A percentile compares a stretch with the other conserved stretches of the same genome.
These are phyloP conservation scores for Psilanteris sp. DNA, from an alignment of 1,140 invertebrate species.

Conservation along the genomic window DNA sequence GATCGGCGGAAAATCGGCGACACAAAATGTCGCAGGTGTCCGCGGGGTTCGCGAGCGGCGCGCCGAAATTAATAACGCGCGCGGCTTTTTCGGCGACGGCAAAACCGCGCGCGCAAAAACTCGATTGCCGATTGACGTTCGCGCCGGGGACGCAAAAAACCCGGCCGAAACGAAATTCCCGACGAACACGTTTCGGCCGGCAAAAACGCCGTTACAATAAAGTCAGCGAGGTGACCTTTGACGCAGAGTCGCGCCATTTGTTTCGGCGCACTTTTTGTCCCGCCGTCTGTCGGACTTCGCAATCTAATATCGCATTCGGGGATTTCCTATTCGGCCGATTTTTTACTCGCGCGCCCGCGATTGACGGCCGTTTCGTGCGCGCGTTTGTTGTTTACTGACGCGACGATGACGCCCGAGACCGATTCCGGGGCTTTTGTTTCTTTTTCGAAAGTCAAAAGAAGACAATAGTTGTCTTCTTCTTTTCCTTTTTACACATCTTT, in stretches of 20 bases:
- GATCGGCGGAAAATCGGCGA: constrained; percentile 2
- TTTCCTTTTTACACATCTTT: too few relatives aligned
- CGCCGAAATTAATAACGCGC: constrained; percentile 13
- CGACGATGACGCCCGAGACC: neutral
- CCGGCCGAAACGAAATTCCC: constrained; percentile 1
- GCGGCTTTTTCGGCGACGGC: neutral
- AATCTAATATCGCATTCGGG: constrained; percentile 5
- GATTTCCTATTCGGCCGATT: constrained; percentile 18
- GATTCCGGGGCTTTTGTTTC: too few relatives aligned
- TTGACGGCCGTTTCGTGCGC: constrained; percentile 1
- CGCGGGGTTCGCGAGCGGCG: too few relatives aligned
- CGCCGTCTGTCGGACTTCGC: constrained; percentile 16
- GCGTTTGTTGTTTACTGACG: neutral
- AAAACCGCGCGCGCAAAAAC: constrained; percentile 19
- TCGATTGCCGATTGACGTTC: constrained; percentile 19
- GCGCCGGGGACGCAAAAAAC: constrained; percentile 2
- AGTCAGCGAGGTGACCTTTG: constrained; percentile 11
- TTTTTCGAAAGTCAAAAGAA: too few relatives aligned
- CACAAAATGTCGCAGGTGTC: too few relatives aligned
- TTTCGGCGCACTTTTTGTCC: constrained; percentile 28
- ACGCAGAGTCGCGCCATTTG: constrained; percentile 20
- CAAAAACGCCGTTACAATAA: constrained; percentile 32
- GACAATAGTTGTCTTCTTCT: too few relatives aligned
- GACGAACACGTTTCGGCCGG: neutral
- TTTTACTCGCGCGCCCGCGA: constrained; percentile 3